These are phyloP conservation scores for Bombyx mori DNA, from an alignment of 1,140 invertebrate species.

Conservation along the genomic window DNA sequence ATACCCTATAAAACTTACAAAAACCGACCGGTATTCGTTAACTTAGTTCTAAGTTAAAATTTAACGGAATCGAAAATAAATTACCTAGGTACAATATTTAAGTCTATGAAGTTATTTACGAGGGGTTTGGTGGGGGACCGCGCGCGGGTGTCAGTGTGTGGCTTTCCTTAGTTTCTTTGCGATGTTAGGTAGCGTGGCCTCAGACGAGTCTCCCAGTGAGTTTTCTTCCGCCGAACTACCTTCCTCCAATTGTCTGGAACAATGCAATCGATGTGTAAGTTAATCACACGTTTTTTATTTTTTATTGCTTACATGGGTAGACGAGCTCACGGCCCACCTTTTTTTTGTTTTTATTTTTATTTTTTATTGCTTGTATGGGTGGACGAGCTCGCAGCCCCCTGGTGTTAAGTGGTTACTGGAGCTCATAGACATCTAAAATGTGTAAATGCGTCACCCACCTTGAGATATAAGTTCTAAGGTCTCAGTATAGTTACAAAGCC, in stretches of 20 bases:
- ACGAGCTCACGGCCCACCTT: no score
- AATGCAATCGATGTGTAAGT: slow-evolving; percentile 4
- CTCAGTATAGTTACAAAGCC: no score
- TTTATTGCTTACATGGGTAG: background rate
- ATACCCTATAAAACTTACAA: slow-evolving; percentile 73
- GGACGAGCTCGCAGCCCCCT: no score
- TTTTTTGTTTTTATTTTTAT: no score
- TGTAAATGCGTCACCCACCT: no score
- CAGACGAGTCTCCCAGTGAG: slow-evolving; percentile 54
- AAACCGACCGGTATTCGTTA: slow-evolving; percentile 64
- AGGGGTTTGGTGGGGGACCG: slow-evolving; percentile 42
- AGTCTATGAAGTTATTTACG: slow-evolving; percentile 65
- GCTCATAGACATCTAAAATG: no score
- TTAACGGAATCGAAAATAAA: slow-evolving; percentile 74
- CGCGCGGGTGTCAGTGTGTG: slow-evolving; percentile 62
- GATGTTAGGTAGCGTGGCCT: slow-evolving; percentile 32
- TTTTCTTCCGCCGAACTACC: slow-evolving; percentile 68
- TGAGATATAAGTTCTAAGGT: no score
- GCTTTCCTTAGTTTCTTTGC: slow-evolving; percentile 62
- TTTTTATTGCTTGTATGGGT: background rate
- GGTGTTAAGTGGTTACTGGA: no score
- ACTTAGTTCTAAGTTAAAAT: slow-evolving; percentile 72
- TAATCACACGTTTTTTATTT: no score
- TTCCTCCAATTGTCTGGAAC: slow-evolving; percentile 59
- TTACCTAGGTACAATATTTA: slow-evolving; percentile 73